phyloP scores from a whole-genome alignment of 35 echinoderm and acorn worm species.

The Acanthaster planci region DNA sequence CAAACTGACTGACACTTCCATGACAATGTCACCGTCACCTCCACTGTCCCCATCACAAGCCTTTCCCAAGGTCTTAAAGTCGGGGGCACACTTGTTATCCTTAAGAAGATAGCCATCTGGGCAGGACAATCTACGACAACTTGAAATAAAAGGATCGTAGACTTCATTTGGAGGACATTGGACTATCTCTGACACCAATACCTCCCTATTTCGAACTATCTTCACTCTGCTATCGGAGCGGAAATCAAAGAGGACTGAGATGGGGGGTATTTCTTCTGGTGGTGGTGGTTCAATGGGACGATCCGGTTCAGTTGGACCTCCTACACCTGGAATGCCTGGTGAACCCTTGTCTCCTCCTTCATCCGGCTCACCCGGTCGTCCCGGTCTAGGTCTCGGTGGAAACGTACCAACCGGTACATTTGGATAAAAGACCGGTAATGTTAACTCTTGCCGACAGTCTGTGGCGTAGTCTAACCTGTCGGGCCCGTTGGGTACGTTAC shows the following conservation, averaged over 20 bases:
- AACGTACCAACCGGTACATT: background rate
- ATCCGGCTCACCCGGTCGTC: no score
- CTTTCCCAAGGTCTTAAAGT: no score
- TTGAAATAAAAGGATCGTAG: background rate
- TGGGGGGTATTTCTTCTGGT: background rate
- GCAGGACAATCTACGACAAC: background rate
- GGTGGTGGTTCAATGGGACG: no score
- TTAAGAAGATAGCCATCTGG: constrained; percentile 12
- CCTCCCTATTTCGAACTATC: background rate
- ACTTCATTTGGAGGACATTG: constrained; percentile 8
- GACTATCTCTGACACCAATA: background rate
- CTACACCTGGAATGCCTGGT: no score
- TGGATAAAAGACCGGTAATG: background rate
- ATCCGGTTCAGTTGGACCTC: no score
- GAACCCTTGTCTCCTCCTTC: no score
- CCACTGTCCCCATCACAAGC: background rate
- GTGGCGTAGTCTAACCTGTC: background rate
- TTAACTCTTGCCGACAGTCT: background rate
- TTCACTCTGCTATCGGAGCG: constrained; percentile 17
- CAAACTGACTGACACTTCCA: background rate
- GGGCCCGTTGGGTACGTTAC: background rate
- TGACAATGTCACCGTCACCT: background rate
- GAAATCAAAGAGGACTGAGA: constrained; percentile 26
- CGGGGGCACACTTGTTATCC: background rate
- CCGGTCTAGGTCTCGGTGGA: no score